A percentile compares a stretch with the other conserved stretches of the same genome.
Evolutionary conservation across 2,113 vertebrate species (phyloP).

Genomic region (Callaeas wilsoni): DNA sequence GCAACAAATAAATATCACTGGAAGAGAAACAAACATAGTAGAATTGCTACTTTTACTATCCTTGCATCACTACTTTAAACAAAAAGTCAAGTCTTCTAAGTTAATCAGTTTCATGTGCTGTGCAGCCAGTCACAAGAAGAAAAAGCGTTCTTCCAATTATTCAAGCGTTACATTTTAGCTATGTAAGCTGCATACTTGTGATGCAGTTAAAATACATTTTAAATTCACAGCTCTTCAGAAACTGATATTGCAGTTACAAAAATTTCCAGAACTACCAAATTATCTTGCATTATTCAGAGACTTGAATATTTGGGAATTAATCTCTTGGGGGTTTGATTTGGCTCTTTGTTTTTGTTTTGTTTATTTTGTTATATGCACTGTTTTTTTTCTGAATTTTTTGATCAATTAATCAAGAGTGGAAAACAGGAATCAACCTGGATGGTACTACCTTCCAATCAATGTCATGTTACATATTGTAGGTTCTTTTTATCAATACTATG

Average conservation of each 20-base stretch:
- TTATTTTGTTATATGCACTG: not conserved
- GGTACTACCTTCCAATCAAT: not conserved
- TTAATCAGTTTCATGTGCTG: not conserved
- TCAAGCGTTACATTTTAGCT: not conserved
- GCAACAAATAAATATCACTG: not conserved
- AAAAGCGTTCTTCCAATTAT: not conserved
- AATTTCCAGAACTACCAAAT: not conserved
- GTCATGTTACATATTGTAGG: not conserved
- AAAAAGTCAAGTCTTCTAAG: not conserved
- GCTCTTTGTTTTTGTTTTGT: not conserved
- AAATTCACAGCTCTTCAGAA: not conserved
- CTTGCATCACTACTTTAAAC: not conserved
- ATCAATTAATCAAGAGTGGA: not conserved
- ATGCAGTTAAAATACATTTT: not conserved
- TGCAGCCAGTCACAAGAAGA: not conserved
- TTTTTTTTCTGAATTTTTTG: not conserved
- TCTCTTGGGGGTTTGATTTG: accelerated
- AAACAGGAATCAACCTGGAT: not conserved
- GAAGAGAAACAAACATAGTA: not conserved
- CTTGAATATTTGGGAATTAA: not conserved
- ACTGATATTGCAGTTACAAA: not conserved
- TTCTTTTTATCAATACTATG: not conserved
- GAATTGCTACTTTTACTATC: not conserved
- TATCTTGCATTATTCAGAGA: not conserved
- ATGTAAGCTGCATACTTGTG: not conserved